These are phyloP conservation scores for Exephanes ischioxanthus DNA, from an alignment of 2,888 invertebrate genomes.

Conservation along the genomic window DNA sequence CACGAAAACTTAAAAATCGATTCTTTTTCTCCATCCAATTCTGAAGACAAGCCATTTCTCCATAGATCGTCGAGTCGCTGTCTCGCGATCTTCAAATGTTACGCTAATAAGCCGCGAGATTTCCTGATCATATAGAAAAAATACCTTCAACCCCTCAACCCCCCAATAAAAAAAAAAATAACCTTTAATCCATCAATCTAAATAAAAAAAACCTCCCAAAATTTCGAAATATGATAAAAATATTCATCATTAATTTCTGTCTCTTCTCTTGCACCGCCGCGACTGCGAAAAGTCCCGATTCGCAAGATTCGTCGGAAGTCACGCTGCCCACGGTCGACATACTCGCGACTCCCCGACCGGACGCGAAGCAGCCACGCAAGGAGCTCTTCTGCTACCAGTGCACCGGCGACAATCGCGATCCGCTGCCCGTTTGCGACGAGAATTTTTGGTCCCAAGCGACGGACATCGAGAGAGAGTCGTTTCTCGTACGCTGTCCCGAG, in stretches of 20 bases:
- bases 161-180: no score
- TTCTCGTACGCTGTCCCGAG: constrained; percentile 45
- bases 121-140: no score
- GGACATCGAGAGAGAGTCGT: constrained; percentile 21
- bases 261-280: neutral
- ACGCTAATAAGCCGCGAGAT: no score
- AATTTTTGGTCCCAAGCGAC: constrained; percentile 46
- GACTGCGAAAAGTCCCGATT: neutral
- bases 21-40: no score
- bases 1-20: neutral
- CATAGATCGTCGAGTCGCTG: no score
- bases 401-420: constrained; percentile 40
- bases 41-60: no score
- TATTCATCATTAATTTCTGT: neutral
- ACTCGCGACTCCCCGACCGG: neutral
- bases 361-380: neutral
- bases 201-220: neutral
- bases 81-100: no score
- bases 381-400: constrained; percentile 47
- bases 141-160: no score
- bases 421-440: constrained; percentile 50
- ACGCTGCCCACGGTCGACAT: neutral
- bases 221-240: neutral
- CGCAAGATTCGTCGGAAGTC: neutral
- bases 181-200: neutral